Conservation (phyloP, 2,888 invertebrate genomes). For the Zaprionus obscuricornis region DNA sequence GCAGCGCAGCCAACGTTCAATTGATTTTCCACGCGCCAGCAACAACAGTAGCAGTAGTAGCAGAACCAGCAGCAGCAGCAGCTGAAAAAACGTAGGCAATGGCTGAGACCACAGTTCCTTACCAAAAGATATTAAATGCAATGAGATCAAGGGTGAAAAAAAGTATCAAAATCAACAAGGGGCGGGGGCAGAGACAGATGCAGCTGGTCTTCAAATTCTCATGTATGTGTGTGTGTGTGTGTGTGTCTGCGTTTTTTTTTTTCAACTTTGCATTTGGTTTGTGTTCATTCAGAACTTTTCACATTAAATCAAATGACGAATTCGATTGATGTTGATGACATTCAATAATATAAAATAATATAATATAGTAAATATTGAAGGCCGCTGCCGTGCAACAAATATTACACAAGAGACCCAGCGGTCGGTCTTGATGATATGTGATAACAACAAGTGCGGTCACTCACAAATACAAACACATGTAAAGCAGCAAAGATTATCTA, state of each 20-base stretch:
- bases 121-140: slow-evolving; percentile 42
- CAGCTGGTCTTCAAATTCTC: slow-evolving; percentile 27
- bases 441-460: slow-evolving; percentile 53
- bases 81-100: slow-evolving; percentile 43
- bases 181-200: slow-evolving; percentile 7
- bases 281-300: slow-evolving; percentile 12
- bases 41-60: slow-evolving; percentile 34
- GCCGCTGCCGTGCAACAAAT: slow-evolving; percentile 3
- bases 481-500: background rate
- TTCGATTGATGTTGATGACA: slow-evolving; percentile 28
- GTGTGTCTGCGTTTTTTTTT: background rate
- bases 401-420: slow-evolving; percentile 23
- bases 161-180: slow-evolving; percentile 44
- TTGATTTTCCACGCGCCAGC: slow-evolving; percentile 65
- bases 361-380: no score
- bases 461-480: background rate
- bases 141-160: no score
- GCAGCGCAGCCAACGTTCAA: slow-evolving; percentile 63
- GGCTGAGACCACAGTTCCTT: slow-evolving; percentile 6
- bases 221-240: background rate
- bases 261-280: no score
- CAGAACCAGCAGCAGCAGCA: slow-evolving; percentile 17
- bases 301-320: slow-evolving; percentile 7
- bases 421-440: slow-evolving; percentile 29
- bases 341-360: no score